Percentiles rank a stretch among this genome's conserved stretches.
Conservation (phyloP, 1,140 invertebrate species). For the Euwallacea fornicatus region DNA sequence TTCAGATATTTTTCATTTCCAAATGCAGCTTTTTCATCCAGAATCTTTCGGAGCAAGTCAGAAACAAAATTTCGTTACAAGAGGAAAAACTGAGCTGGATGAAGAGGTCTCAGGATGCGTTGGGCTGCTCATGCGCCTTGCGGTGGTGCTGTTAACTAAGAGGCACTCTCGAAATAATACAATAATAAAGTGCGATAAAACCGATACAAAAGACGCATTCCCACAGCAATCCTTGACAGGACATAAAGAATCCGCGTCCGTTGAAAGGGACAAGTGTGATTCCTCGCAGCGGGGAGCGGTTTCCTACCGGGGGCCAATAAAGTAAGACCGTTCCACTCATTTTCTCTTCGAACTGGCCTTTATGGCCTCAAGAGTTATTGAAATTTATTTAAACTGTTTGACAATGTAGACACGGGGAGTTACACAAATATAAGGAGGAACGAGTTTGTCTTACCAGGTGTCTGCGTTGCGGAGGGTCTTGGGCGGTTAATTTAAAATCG, state of each 20-base stretch:
- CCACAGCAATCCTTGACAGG: slow-evolving; percentile 8
- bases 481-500: slow-evolving; percentile 2
- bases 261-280: slow-evolving; percentile 47
- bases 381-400: slow-evolving; percentile 43
- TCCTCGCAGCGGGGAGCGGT: slow-evolving; percentile 34
- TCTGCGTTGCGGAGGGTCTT: slow-evolving; percentile 21
- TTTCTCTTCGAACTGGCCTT: slow-evolving; percentile 31
- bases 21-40: too few relatives aligned
- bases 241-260: slow-evolving; percentile 42
- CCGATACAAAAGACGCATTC: neutral
- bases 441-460: slow-evolving; percentile 31
- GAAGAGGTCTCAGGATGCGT: too few relatives aligned
- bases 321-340: slow-evolving; percentile 41
- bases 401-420: slow-evolving; percentile 34
- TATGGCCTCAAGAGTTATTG: slow-evolving; percentile 40
- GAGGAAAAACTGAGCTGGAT: too few relatives aligned
- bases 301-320: slow-evolving; percentile 41
- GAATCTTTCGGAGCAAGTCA: too few relatives aligned
- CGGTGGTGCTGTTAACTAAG: too few relatives aligned
- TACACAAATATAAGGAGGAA: slow-evolving; percentile 34
- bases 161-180: too few relatives aligned
- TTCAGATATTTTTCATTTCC: too few relatives aligned
- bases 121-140: too few relatives aligned
- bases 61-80: too few relatives aligned
- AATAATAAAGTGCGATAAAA: slow-evolving; percentile 1